A percentile compares a stretch with the other conserved stretches of the same genome.
Evolutionary conservation across 2,113 vertebrate species (phyloP).

Genomic region (Recurvirostra avosetta): DNA sequence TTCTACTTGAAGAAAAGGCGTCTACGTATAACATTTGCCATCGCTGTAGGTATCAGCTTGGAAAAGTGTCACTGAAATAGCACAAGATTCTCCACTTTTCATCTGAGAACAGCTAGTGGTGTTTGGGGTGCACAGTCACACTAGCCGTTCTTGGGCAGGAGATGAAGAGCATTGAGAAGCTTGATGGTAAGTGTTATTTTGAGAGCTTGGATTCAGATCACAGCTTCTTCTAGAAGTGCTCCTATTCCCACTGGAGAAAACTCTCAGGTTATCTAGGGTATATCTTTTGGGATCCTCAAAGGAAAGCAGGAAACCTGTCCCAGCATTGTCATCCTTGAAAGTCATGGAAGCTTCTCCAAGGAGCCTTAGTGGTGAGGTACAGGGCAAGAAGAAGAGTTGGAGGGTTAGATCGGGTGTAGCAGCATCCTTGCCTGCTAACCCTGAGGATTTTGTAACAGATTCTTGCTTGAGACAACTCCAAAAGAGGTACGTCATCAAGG

Average conservation of each 20-base stretch:
- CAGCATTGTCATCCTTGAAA: neutral
- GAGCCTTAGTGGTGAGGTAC: neutral
- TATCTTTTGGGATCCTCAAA: neutral
- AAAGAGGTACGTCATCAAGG: neutral
- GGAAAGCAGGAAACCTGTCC: neutral
- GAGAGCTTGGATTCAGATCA: neutral
- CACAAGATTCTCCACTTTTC: neutral
- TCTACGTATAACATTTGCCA: rapidly evolving
- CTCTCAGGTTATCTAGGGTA: neutral
- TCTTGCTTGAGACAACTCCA: neutral
- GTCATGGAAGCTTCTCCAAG: neutral
- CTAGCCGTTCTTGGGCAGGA: neutral
- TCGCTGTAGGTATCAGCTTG: neutral
- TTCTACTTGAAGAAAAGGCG: neutral
- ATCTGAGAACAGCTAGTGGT: neutral
- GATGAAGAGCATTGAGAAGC: neutral
- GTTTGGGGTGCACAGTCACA: rapidly evolving
- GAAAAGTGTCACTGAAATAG: neutral
- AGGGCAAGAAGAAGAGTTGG: neutral
- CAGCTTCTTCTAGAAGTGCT: neutral
- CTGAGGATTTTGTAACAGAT: neutral
- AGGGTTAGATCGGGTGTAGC: rapidly evolving
- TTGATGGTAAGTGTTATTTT: neutral
- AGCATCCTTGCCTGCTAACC: neutral
- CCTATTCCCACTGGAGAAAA: neutral